Base-by-base conservation (phyloP, 2,113 vertebrate species). In the Corapipo altera region DNA sequence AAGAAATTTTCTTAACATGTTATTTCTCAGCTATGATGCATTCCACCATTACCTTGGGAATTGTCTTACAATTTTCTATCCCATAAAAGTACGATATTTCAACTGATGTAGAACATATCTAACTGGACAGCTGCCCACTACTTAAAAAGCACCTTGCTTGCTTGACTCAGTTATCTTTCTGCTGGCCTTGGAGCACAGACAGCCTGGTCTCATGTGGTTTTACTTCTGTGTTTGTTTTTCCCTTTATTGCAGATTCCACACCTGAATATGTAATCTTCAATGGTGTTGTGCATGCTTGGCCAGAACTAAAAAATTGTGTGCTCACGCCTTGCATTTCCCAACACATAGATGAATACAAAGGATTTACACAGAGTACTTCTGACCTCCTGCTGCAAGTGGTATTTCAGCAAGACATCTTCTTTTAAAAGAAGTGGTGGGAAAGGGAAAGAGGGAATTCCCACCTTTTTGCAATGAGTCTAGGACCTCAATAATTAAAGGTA, bases 171-270 rank as follows among this genome's bases (percentile, higher is more conserved):
- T 70, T 83, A 51, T 33, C 9, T 66, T 80, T 88, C 83, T 95
- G 86, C 86, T 94, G 93, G 46, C 51, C 85, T 86, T 84, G 55
- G 72, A 95, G 72, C 30, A 77, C 46, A 77, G 67, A 23, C 55
- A 91, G 35, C 24, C 55, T 30, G 13, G 39, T 64, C 86, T 92
- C 95, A 93, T 87, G 92, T 92, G 91, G 86, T 94, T 96, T 93
- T 59, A 95, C 79, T 96, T 92, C 51, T 59, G 55, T 16, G 0
- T 89, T 96, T 94, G 59, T 95, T 95, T 74, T 86, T 65, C 61
- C 43, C 61, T 81, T 95, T 95, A 97, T 84, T 95, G 94, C 83
- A 86, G 91, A 92, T 97, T 97, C 94, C 95, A 86, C 92, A 80
- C 92, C 78, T 83, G 90, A 95, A 93, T 95, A 85, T 46, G 88